Conservation (phyloP, 2,888 invertebrate species). For the Litoditis marina region DNA sequence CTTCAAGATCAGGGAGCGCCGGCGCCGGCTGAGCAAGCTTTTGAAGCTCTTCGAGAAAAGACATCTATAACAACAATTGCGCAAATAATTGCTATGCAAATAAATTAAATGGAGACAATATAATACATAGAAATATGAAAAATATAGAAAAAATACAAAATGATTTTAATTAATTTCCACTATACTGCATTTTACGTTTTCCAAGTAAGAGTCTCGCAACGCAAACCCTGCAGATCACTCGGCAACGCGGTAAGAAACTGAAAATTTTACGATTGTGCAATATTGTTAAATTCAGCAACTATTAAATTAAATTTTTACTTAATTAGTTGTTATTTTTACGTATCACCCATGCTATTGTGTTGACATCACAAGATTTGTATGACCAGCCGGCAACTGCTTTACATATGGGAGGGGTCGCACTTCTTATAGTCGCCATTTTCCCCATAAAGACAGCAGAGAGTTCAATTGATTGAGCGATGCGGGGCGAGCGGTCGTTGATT, state of each 20-base stretch:
- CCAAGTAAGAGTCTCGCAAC: not conserved
- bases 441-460: no score
- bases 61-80: constrained; percentile 19
- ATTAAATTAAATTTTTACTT: not conserved
- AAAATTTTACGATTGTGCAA: not conserved
- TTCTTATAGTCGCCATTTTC: no score
- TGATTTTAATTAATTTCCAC: no score
- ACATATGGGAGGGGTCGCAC: no score
- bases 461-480: no score
- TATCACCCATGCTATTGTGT: no score
- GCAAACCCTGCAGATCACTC: not conserved
- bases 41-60: constrained; percentile 39
- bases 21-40: constrained; percentile 33
- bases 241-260: not conserved
- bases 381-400: no score
- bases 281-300: not conserved
- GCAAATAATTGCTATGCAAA: not conserved
- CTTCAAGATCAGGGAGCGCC: constrained; percentile 41
- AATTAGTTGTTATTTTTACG: no score
- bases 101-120: not conserved
- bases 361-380: no score
- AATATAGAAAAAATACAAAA: constrained; percentile 3
- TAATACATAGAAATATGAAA: not conserved
- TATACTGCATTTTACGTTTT: no score
- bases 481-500: no score